phyloP scores from a whole-genome alignment of 2,113 vertebrate species.

The Corynorhinus townsendii region DNA sequence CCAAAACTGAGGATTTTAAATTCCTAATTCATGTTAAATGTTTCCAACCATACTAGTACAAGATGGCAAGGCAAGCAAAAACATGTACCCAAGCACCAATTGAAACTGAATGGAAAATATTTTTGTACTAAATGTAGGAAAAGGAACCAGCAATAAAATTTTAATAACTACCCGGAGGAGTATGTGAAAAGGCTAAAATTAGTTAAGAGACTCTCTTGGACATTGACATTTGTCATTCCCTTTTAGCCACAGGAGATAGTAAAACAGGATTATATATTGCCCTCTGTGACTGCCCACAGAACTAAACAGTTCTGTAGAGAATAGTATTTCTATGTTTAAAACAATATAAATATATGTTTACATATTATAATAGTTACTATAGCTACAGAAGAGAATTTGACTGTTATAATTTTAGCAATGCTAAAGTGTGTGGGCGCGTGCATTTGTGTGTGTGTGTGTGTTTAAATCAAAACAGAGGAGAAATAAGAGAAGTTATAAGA shows the following conservation, averaged over 20 bases:
- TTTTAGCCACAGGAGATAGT: background rate
- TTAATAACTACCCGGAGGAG: background rate
- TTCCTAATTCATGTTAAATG: background rate
- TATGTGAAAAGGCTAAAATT: background rate
- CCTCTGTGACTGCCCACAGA: background rate
- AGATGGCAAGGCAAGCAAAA: background rate
- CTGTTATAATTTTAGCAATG: background rate
- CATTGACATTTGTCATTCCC: background rate
- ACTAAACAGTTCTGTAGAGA: background rate
- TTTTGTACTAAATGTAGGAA: background rate
- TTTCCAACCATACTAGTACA: background rate
- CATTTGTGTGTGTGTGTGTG: rapidly evolving
- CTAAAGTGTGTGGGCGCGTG: background rate
- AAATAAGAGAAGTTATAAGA: background rate
- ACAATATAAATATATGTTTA: background rate
- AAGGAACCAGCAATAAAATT: background rate
- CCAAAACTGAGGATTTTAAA: background rate
- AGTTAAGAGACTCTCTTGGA: background rate
- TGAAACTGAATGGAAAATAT: background rate
- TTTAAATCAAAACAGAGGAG: background rate
- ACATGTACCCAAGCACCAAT: background rate
- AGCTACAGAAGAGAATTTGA: background rate
- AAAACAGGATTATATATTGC: background rate
- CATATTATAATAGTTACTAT: background rate
- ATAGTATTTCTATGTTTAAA: background rate